A percentile compares a stretch with the other conserved stretches of the same genome.
phyloP scores from a whole-genome alignment of 1,140 invertebrate species.

The Drosophila orena region DNA sequence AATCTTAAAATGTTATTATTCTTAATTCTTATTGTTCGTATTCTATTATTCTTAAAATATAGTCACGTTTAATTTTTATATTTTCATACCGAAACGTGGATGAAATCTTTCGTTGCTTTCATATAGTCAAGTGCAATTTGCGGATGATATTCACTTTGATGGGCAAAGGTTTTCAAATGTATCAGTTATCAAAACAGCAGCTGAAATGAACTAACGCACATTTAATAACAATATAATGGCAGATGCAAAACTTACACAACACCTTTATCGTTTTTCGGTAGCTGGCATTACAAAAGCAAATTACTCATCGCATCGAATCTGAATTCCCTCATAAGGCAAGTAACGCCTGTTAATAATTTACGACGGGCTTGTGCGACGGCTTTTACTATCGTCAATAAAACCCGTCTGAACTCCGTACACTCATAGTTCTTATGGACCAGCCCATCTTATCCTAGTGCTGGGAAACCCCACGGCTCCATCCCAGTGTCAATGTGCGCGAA shows the following conservation, averaged over 20 bases:
- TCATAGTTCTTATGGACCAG: conserved; percentile 14
- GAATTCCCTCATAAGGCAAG: conserved; percentile 1
- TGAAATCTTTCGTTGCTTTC: conserved; percentile 2
- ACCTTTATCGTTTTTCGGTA: no score
- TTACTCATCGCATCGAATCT: not conserved
- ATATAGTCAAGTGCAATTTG: conserved; percentile 1
- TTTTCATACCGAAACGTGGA: conserved; percentile 13
- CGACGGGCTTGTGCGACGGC: not conserved
- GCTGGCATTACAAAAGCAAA: not conserved
- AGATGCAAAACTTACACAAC: no score
- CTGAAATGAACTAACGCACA: not conserved
- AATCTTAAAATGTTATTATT: not conserved
- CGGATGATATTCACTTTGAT: conserved; percentile 1
- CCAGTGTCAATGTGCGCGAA: conserved; percentile 1
- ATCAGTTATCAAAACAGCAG: not conserved
- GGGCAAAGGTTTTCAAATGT: not conserved
- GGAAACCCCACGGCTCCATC: conserved; percentile 18
- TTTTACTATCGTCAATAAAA: not conserved
- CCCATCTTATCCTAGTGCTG: conserved; percentile 17
- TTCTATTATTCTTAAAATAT: no score
- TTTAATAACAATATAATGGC: not conserved
- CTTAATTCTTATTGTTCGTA: no score
- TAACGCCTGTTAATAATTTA: not conserved
- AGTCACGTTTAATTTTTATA: conserved; percentile 18
- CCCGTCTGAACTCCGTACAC: not conserved